Percentiles rank a stretch among this genome's conserved stretches.
These are phyloP conservation scores for Atrichornis clamosus DNA, from an alignment of 2,113 vertebrate species.

Conservation along the genomic window DNA sequence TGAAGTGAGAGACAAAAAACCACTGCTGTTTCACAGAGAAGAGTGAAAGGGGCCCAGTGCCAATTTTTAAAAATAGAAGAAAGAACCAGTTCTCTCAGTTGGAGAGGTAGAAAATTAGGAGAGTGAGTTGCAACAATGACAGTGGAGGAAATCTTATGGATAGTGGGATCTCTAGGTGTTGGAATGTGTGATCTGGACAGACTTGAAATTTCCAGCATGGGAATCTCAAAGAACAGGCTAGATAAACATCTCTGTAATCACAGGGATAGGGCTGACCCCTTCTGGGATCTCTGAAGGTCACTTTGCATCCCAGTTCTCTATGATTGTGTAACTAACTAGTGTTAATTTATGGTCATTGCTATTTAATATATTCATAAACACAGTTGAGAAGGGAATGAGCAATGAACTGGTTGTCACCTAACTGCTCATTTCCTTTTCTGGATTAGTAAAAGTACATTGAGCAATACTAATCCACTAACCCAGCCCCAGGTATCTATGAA, in stretches of 20 bases:
- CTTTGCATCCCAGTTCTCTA: neutral
- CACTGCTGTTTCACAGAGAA: neutral
- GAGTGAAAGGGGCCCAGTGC: neutral
- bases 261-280: neutral
- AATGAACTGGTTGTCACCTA: constrained; percentile 3
- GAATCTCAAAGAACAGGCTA: constrained; percentile 3
- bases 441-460: constrained; percentile 35
- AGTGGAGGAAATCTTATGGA: neutral
- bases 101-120: neutral
- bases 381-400: constrained; percentile 6
- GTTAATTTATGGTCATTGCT: neutral
- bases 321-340: neutral
- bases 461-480: constrained; percentile 21
- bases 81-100: neutral
- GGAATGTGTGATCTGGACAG: neutral
- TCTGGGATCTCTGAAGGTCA: neutral
- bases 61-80: neutral
- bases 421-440: constrained; percentile 44
- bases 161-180: neutral
- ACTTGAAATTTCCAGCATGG: neutral
- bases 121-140: neutral
- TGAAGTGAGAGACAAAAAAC: neutral
- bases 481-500: neutral
- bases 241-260: neutral
- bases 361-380: constrained; percentile 20